Conservation (phyloP, 2,797 vertebrate species). For the Podargus strigoides region DNA sequence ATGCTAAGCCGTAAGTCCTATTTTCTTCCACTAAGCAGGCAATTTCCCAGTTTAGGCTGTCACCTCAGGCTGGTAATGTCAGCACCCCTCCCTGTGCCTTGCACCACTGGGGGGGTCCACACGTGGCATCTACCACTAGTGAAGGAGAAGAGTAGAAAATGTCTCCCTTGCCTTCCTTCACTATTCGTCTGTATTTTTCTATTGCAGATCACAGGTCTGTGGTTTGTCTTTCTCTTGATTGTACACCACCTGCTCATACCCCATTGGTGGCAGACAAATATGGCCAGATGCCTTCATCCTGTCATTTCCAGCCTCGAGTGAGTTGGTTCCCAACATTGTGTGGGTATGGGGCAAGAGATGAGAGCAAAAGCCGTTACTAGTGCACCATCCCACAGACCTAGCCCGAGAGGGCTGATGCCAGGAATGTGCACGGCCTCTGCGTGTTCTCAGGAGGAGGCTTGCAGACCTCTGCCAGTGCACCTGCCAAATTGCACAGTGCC, state of each 20-base stretch:
- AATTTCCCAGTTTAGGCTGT: background rate
- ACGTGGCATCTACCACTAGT: fast-evolving
- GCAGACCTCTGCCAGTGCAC: background rate
- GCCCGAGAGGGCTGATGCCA: background rate
- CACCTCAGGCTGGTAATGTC: background rate
- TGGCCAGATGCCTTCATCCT: background rate
- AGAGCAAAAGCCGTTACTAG: background rate
- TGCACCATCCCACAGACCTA: background rate
- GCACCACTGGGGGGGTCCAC: fast-evolving
- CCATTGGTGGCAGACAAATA: background rate
- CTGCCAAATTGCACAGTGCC: background rate
- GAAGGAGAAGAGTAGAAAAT: background rate
- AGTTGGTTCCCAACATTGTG: background rate
- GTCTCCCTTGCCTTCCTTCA: background rate
- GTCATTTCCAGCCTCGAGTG: fast-evolving
- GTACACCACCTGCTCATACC: background rate
- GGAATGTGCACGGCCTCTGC: fast-evolving
- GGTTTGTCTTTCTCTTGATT: background rate
- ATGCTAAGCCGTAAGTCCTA: fast-evolving
- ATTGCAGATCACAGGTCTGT: background rate
- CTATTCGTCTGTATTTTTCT: background rate
- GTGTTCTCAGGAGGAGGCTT: background rate
- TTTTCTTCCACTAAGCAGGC: background rate
- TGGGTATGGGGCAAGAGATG: background rate
- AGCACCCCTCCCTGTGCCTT: background rate